Base-by-base conservation (phyloP, 2,888 invertebrate species). In the Acanthosepion pharaonis region DNA sequence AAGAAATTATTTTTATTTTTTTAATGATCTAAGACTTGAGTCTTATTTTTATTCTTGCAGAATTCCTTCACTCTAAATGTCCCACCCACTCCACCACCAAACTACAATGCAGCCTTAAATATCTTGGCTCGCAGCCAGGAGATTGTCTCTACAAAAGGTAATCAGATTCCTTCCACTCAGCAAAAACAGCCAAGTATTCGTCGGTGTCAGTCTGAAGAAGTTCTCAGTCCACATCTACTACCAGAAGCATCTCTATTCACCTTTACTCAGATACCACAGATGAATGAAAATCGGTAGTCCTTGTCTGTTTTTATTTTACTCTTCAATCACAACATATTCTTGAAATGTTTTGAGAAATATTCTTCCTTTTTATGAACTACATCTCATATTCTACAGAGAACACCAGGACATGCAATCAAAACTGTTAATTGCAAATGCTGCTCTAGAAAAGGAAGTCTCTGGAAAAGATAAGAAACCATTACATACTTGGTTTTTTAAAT, bases 51-150 rank as follows among this genome's bases (percentile, higher is more conserved):
- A 8, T 93, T 95, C 95, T 64, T 95, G 96, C 96, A 95, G 95
- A 33, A 94, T 95, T 92, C 94, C 95, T 28, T 94, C 95, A 91
- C 95, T 95, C 1, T 95, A 94, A 49, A 93, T 49, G 93, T 93
- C 28, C 93, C 93, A 15, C 51, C 53, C 6, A 97, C 97, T 23
- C 97, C 97, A 6, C 97, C 97, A 5, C 97, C 97, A 48, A 97
- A 96, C 95, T 97, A 97, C 95, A 96, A 96, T 91, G 95, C 96
- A 94, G 97, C 96, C 4, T 95, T 97, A 91, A 94, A 96, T 64
- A 96, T 97, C 51, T 94, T 97, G 53, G 96, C 96, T 33, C 95
- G 96, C 94, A 96, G 96, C 92, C 96, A 96, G 64, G 96, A 97
- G 49, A 96, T 96, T n/a, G 94, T 96, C 18, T 95, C 49, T 28